Percentiles rank a stretch among this genome's conserved stretches.
phyloP scores from a whole-genome alignment of 1,140 invertebrate genomes.

The Apocrypta bakeri region DNA sequence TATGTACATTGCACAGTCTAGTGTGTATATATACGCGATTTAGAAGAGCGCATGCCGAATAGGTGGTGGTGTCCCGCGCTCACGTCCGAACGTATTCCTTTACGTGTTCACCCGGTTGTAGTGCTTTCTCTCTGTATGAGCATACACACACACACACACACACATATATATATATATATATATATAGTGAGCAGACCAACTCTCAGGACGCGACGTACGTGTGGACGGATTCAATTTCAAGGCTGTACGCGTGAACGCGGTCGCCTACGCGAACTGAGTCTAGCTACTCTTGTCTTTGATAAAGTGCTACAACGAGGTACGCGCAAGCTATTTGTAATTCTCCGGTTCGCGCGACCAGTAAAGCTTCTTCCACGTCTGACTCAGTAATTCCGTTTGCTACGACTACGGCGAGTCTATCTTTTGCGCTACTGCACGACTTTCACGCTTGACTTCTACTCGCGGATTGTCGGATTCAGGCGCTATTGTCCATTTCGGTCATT shows the following conservation, averaged over 20 bases:
- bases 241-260: slow-evolving; percentile 1
- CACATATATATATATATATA: neutral
- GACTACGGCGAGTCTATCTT: neutral
- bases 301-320: slow-evolving; percentile 5
- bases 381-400: slow-evolving; percentile 8
- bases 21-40: neutral
- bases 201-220: neutral
- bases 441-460: neutral
- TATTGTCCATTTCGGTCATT: too few species aligned
- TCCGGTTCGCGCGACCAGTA: neutral
- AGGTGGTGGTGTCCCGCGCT: neutral
- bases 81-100: neutral
- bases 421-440: neutral
- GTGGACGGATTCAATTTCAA: slow-evolving; percentile 35
- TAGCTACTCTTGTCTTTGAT: slow-evolving; percentile 18
- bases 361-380: slow-evolving; percentile 2
- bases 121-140: neutral
- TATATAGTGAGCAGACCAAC: neutral
- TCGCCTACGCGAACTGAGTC: neutral
- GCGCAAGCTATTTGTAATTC: neutral
- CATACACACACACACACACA: too few species aligned
- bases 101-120: neutral
- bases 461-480: too few species aligned
- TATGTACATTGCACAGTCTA: neutral
- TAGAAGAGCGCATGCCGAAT: neutral